Percentiles rank a stretch among this genome's conserved stretches.
Conservation (phyloP, 2,113 vertebrate species). For the Nerophis lumbriciformis region DNA sequence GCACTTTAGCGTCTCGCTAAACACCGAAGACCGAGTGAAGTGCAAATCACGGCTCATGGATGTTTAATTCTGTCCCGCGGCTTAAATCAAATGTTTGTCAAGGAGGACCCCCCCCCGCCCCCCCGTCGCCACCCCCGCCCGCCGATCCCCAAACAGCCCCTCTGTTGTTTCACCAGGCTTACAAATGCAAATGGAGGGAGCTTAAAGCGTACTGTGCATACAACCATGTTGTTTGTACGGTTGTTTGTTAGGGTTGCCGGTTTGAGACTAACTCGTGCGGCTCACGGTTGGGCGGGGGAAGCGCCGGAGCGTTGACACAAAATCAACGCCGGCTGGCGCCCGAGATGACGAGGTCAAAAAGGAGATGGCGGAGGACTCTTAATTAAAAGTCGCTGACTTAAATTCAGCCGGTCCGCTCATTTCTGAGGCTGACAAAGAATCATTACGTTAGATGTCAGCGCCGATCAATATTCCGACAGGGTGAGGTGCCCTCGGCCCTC, state of each 20-base stretch:
- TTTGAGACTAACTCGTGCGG: constrained; percentile 25
- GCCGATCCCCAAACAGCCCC: constrained; percentile 7
- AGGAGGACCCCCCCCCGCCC: too few relatives aligned
- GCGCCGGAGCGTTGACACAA: constrained; percentile 24
- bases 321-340: constrained; percentile 17
- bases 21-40: constrained; percentile 7
- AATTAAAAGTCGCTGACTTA: constrained; percentile 67
- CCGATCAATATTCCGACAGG: constrained; percentile 74
- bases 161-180: constrained; percentile 27
- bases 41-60: constrained; percentile 5
- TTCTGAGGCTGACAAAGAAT: constrained; percentile 69
- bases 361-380: constrained; percentile 52
- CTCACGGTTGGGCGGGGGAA: not conserved
- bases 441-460: constrained; percentile 69
- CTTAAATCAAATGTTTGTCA: constrained; percentile 26
- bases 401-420: constrained; percentile 60
- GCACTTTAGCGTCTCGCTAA: not conserved
- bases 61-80: constrained; percentile 23
- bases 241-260: constrained; percentile 8
- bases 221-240: constrained; percentile 9
- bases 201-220: constrained; percentile 8
- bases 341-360: constrained; percentile 55
- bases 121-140: too few relatives aligned
- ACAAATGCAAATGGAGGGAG: constrained; percentile 6
- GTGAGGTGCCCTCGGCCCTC: constrained; percentile 55